These are phyloP conservation scores for Catharus ustulatus DNA, from an alignment of 2,797 vertebrate genomes.

Conservation along the genomic window DNA sequence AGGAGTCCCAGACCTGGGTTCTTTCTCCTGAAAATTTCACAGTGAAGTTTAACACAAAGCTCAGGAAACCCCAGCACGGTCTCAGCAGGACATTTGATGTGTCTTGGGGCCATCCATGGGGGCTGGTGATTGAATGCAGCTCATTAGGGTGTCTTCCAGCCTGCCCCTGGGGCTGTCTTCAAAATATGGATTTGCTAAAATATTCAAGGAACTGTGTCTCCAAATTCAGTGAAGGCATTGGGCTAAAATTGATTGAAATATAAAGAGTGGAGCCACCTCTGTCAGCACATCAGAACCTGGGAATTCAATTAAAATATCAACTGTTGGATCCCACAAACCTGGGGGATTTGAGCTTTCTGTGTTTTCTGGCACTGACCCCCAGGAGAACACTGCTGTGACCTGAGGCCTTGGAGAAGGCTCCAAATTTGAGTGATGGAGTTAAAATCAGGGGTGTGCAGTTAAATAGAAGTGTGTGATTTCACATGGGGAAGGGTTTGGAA, in stretches of 20 bases:
- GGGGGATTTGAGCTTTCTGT: no score
- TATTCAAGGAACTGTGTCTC: not conserved
- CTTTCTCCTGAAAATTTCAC: not conserved
- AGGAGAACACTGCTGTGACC: no score
- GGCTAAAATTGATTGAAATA: not conserved
- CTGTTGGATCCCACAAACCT: not conserved
- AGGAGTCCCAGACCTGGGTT: not conserved
- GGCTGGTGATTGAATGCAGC: not conserved
- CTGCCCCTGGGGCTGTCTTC: not conserved
- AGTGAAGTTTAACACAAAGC: not conserved
- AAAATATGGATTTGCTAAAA: not conserved
- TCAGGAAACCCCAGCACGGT: not conserved
- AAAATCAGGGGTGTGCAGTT: no score
- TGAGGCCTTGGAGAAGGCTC: no score
- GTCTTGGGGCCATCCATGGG: not conserved
- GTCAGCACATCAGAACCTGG: rapidly evolving
- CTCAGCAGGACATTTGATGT: not conserved
- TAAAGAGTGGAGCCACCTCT: not conserved
- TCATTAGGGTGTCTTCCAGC: not conserved
- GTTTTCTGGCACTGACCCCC: no score
- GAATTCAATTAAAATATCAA: not conserved
- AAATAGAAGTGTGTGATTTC: no score
- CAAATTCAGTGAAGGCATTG: not conserved
- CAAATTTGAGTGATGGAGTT: no score
- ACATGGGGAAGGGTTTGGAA: no score